Conservation (phyloP, 35 echinoderm and acorn worm genomes). For the Ptychodera flava region DNA sequence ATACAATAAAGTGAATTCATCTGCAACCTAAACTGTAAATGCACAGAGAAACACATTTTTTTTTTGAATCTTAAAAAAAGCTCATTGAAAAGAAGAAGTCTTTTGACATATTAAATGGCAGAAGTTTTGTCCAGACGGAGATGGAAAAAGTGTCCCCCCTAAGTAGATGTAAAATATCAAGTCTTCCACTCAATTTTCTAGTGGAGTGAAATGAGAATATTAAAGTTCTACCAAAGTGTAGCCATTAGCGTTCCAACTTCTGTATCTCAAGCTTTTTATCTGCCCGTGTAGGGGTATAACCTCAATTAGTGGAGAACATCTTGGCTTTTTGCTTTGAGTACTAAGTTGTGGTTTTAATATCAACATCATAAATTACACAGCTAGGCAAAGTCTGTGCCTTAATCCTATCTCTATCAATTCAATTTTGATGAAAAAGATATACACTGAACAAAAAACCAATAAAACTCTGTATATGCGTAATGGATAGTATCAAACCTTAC, state of each 20-base stretch:
- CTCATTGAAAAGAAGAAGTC: no score
- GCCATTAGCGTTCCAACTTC: neutral
- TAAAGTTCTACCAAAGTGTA: neutral
- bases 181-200: neutral
- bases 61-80: no score
- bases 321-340: neutral
- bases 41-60: no score
- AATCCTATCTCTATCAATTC: constrained; percentile 1
- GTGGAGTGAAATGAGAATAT: neutral
- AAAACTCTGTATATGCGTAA: neutral
- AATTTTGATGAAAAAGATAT: neutral
- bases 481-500: neutral
- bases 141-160: neutral
- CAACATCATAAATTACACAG: neutral
- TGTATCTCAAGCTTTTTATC: neutral
- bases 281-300: neutral
- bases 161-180: neutral
- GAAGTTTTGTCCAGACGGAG: no score
- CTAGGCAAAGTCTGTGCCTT: neutral
- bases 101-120: no score
- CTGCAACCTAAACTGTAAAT: no score
- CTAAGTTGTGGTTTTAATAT: constrained; percentile 1
- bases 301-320: neutral
- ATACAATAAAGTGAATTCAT: no score
- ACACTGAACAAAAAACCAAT: constrained; percentile 1